These are phyloP conservation scores for Tarsius wallacei DNA, from an alignment of 2,797 vertebrate species.

Conservation along the genomic window DNA sequence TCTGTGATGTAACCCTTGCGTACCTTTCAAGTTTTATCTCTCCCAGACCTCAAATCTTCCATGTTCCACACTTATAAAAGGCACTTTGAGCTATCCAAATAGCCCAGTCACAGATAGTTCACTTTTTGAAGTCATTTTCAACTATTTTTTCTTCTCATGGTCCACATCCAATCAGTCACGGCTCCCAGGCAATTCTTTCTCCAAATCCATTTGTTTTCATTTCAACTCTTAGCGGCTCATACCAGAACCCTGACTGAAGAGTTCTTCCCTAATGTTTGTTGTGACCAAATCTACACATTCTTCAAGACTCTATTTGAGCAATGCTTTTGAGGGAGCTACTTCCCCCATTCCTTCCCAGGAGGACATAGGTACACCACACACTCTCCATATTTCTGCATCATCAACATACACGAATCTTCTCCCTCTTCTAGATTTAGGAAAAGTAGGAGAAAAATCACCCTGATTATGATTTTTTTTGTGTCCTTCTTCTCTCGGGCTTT, in stretches of 20 bases:
- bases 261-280: neutral
- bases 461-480: neutral
- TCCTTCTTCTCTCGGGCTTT: constrained; percentile 56
- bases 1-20: neutral
- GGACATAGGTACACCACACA: neutral
- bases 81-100: too few species aligned
- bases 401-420: neutral
- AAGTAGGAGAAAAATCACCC: neutral
- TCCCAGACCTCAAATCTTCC: neutral
- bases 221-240: neutral
- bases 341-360: fast-evolving
- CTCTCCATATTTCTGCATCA: neutral
- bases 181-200: neutral
- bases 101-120: too few species aligned
- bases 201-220: neutral
- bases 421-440: neutral
- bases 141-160: neutral
- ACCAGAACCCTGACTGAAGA: neutral
- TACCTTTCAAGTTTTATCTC: neutral
- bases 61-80: neutral
- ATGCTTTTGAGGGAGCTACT: neutral
- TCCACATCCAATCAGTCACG: neutral
- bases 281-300: neutral
- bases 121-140: neutral
- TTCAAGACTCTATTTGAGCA: neutral